Percentiles rank a stretch among this genome's conserved stretches.
These are phyloP conservation scores for Notoglanidium macrostoma DNA, from an alignment of 2,797 vertebrate genomes.

Conservation along the genomic window DNA sequence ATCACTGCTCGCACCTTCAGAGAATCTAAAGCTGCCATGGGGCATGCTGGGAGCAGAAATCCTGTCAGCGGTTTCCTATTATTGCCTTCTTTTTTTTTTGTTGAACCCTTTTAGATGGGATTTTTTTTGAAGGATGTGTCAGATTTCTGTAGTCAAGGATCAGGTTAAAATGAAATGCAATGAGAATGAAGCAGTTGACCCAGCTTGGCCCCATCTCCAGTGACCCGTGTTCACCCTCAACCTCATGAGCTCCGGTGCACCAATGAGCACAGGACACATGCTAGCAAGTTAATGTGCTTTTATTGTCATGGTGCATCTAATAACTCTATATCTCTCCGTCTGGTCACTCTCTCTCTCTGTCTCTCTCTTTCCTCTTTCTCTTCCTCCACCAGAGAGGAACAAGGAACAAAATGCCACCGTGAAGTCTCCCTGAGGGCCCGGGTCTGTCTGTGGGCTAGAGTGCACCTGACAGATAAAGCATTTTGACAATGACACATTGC, in stretches of 20 bases:
- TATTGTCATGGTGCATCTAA: slow-evolving; percentile 77
- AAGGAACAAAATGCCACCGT: slow-evolving; percentile 57
- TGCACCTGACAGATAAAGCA: slow-evolving; percentile 76
- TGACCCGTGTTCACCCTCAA: slow-evolving; percentile 60
- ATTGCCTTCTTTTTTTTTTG: slow-evolving; percentile 68
- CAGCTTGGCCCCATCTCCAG: slow-evolving; percentile 61
- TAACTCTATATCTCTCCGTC: slow-evolving; percentile 70
- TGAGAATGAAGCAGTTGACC: slow-evolving; percentile 69
- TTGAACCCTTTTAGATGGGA: background rate
- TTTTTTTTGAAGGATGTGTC: slow-evolving; percentile 63
- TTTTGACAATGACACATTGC: slow-evolving; percentile 79
- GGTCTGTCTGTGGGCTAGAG: slow-evolving; percentile 74
- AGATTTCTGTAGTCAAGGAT: slow-evolving; percentile 67
- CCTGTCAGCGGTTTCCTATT: slow-evolving; percentile 77
- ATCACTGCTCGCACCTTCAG: background rate
- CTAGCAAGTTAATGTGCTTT: slow-evolving; percentile 78
- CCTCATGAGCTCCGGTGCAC: slow-evolving; percentile 57
- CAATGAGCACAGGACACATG: slow-evolving; percentile 72
- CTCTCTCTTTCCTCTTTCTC: slow-evolving; percentile 20
- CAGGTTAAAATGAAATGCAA: slow-evolving; percentile 48
- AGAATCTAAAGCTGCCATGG: slow-evolving; percentile 6
- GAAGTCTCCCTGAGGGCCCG: slow-evolving; percentile 74
- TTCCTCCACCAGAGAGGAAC: slow-evolving; percentile 34
- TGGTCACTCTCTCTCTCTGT: slow-evolving; percentile 53
- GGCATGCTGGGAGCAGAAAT: slow-evolving; percentile 60